Evolutionary conservation across 2,113 vertebrate species (phyloP).

Genomic region (Geothlypis trichas): DNA sequence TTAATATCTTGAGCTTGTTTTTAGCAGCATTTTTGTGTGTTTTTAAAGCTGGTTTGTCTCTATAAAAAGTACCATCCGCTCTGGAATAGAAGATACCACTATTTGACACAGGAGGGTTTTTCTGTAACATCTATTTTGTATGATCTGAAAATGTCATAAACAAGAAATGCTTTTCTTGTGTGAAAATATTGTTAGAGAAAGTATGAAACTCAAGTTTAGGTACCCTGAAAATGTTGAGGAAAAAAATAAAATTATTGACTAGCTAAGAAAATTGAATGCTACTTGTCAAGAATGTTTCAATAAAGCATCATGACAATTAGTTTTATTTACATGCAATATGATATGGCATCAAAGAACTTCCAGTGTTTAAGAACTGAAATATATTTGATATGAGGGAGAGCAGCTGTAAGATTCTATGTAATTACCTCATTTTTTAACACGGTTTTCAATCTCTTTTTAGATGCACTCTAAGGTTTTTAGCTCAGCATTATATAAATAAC

Average conservation of each 20-base stretch:
- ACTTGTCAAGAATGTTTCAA: constrained; percentile 12
- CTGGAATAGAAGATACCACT: background rate
- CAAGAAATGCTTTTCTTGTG: background rate
- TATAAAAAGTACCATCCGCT: background rate
- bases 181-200: background rate
- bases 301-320: constrained; percentile 31
- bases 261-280: background rate
- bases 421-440: constrained; percentile 17
- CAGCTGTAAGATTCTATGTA: constrained; percentile 6
- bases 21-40: background rate
- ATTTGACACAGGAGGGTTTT: background rate
- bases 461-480: constrained; percentile 1
- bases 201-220: background rate
- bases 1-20: background rate
- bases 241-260: background rate
- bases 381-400: constrained; percentile 12
- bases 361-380: background rate
- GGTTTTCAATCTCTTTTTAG: constrained; percentile 21
- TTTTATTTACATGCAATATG: constrained; percentile 37
- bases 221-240: background rate
- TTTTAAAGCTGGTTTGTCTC: background rate
- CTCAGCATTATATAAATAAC: constrained; percentile 54
- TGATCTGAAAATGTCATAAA: background rate
- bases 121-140: background rate
- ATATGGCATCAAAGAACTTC: background rate